Evolutionary conservation across 1,140 invertebrate genomes (phyloP).

Genomic region (Helicoverpa armigera): DNA sequence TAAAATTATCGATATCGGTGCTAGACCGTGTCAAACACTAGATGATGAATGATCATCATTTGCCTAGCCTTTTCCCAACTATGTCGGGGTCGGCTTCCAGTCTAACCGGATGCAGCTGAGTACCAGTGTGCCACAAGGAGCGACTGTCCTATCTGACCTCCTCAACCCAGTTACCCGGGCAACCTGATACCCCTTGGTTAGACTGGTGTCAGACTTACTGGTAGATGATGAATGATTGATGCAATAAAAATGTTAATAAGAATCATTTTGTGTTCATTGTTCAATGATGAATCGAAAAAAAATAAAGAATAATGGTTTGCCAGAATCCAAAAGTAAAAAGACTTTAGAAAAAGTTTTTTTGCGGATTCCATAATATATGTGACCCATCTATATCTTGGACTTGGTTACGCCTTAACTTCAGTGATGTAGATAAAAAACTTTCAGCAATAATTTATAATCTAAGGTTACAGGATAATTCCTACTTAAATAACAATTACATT

Average conservation of each 20-base stretch:
- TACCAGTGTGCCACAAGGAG: no score
- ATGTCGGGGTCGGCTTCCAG: no score
- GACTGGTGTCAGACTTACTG: no score
- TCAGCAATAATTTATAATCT: neutral
- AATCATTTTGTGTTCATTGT: neutral
- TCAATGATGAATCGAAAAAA: neutral
- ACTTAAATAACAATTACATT: neutral
- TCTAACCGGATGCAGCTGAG: no score
- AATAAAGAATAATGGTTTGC: neutral
- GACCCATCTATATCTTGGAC: neutral
- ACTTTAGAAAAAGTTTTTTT: neutral
- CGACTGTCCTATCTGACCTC: no score
- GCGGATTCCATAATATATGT: neutral
- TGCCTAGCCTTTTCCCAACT: no score
- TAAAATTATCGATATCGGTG: slow-evolving; percentile 10
- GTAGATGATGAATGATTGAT: neutral
- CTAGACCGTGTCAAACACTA: neutral
- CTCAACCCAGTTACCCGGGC: no score
- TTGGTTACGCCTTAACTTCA: neutral
- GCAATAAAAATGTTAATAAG: neutral
- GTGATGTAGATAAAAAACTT: neutral
- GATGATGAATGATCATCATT: neutral
- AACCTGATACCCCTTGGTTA: no score
- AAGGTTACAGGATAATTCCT: neutral
- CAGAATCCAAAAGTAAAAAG: neutral